A percentile compares a stretch with the other conserved stretches of the same genome.
Evolutionary conservation across 2,113 vertebrate species (phyloP).

Genomic region (Petrocephalus zakoni): DNA sequence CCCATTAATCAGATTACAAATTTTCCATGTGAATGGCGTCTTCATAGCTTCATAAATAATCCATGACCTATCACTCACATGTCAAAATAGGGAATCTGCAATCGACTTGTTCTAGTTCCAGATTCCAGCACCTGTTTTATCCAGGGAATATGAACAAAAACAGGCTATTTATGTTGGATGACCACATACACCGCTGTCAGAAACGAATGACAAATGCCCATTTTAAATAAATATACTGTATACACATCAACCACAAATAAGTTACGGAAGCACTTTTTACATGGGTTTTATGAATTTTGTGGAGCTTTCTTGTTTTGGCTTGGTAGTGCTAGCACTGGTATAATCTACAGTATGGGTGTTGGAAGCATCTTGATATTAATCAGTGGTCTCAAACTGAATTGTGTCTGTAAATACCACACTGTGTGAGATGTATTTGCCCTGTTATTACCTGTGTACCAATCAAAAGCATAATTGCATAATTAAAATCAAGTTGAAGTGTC

Average conservation of each 20-base stretch:
- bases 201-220: too few species aligned
- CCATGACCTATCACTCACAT: not conserved
- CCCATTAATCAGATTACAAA: not conserved
- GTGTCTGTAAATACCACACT: too few species aligned
- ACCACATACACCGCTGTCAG: not conserved
- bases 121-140: conserved; percentile 19
- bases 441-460: too few species aligned
- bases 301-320: not conserved
- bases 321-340: not conserved
- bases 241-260: not conserved
- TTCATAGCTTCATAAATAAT: conserved; percentile 14
- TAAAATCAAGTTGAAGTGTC: too few species aligned
- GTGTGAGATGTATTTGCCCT: too few species aligned
- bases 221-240: not conserved
- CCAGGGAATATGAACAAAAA: not conserved
- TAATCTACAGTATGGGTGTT: too few species aligned
- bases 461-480: too few species aligned
- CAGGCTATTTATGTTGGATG: not conserved
- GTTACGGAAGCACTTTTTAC: not conserved
- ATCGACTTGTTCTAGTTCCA: not conserved
- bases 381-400: too few species aligned
- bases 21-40: not conserved
- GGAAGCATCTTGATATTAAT: too few species aligned
- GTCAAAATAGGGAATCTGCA: not conserved
- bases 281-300: not conserved